Base-by-base conservation (phyloP, 1,140 invertebrate genomes). In the Sinonovacula constricta region DNA sequence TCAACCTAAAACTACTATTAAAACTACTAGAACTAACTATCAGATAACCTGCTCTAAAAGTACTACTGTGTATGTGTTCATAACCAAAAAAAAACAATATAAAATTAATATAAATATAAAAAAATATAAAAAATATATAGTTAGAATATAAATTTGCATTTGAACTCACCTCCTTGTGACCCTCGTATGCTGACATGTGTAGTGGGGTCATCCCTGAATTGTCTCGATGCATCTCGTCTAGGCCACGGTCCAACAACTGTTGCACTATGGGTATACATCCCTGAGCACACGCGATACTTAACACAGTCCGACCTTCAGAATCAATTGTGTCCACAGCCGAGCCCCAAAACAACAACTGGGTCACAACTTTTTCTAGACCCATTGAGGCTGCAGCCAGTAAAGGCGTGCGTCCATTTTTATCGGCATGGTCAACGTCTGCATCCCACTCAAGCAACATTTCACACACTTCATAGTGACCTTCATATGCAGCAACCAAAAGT, bases 101-200 rank as follows among this genome's bases (percentile, higher is more conserved):
- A n/a, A n/a, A n/a, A n/a, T n/a, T n/a, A n/a, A n/a, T n/a, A n/a
- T n/a, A n/a, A n/a, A n/a, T n/a, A n/a, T n/a, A n/a, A n/a, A n/a
- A n/a, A n/a, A n/a, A n/a, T n/a, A n/a, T n/a, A n/a, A n/a, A n/a
- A n/a, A n/a, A n/a, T n/a, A n/a, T n/a, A n/a, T n/a, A n/a, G n/a
- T n/a, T n/a, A n/a, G n/a, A n/a, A n/a, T n/a, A n/a, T n/a, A n/a
- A n/a, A n/a, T n/a, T n/a, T n/a, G n/a, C n/a, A n/a, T n/a, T n/a
- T n/a, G n/a, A 31, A 77, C 95, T 95, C 28, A 98, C 97, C 85
- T 97, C 95, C 69, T 94, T 91, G 89, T 98, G 97, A 90, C 96
- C 97, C 92, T 98, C 97, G 86, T 97, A 97, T 26, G 97, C 96
- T 10, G 97, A 95, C 86, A 93, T 97, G 89, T 98, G 97, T 34